Evolutionary conservation across 37 sponge, comb jelly and placozoan species (phyloP).

Genomic region (Dysidea cf. avara): DNA sequence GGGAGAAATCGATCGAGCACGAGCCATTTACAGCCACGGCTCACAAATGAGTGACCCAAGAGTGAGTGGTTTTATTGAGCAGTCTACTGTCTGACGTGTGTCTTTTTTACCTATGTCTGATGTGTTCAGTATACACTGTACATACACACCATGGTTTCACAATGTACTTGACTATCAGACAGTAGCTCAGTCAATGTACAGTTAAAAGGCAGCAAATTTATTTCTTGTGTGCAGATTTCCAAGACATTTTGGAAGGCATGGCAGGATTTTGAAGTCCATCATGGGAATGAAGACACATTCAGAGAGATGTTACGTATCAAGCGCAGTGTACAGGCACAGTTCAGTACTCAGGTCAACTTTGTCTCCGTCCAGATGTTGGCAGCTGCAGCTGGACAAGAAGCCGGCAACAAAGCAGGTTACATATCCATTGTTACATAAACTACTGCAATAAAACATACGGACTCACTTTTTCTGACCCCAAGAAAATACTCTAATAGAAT

Average conservation of each 20-base stretch:
- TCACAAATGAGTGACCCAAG: slow-evolving; percentile 97
- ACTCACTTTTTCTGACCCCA: too few species aligned
- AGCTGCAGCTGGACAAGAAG: slow-evolving; percentile 37
- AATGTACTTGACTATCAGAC: too few species aligned
- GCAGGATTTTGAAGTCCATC: slow-evolving; percentile 96
- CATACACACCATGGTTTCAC: too few species aligned
- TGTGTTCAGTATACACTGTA: background rate
- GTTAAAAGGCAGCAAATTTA: too few species aligned
- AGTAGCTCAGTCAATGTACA: too few species aligned
- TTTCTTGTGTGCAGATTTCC: slow-evolving; percentile 29
- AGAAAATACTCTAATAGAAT: too few species aligned
- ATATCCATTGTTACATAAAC: too few species aligned
- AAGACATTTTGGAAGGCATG: slow-evolving; percentile 90
- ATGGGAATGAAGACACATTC: slow-evolving; percentile 99
- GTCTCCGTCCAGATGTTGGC: slow-evolving; percentile 95
- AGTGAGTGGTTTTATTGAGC: slow-evolving; percentile 39
- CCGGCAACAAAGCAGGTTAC: too few species aligned
- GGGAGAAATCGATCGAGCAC: slow-evolving; percentile 95
- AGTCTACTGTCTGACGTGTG: background rate
- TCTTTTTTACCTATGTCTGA: background rate
- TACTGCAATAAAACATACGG: too few species aligned
- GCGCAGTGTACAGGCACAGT: slow-evolving; percentile 98
- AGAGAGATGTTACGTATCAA: slow-evolving; percentile 98
- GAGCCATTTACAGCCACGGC: slow-evolving; percentile 87
- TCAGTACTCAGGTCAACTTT: slow-evolving; percentile 96